A percentile compares a stretch with the other conserved stretches of the same genome.
Conservation (phyloP, 2,797 vertebrate species). For the Eupleurogrammus muticus region DNA sequence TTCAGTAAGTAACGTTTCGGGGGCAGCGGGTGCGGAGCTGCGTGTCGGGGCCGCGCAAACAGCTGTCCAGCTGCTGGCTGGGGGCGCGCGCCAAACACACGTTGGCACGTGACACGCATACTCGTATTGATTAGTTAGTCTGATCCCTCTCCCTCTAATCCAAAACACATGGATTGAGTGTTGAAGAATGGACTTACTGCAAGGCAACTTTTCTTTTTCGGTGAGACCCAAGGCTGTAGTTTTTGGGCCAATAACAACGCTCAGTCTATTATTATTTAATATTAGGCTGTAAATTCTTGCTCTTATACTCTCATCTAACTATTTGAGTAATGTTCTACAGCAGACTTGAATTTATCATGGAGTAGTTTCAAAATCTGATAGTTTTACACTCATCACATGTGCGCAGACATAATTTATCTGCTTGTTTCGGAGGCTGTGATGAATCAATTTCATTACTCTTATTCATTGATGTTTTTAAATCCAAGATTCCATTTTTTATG, state of each 20-base stretch:
- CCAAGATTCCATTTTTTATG: neutral
- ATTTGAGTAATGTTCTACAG: neutral
- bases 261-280: slow-evolving; percentile 1
- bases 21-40: slow-evolving; percentile 36
- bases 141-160: neutral
- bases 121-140: slow-evolving; percentile 1
- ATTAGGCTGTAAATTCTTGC: neutral
- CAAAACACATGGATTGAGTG: neutral
- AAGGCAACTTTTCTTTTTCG: neutral
- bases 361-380: neutral
- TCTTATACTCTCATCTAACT: neutral
- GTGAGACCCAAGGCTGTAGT: neutral
- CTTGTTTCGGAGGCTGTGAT: neutral
- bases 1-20: no score
- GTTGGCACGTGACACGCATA: slow-evolving; percentile 68
- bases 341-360: neutral
- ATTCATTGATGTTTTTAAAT: neutral
- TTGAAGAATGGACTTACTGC: neutral
- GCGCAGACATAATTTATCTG: neutral
- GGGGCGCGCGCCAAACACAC: slow-evolving; percentile 59
- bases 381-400: no score
- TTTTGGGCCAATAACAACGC: neutral
- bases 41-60: slow-evolving; percentile 74
- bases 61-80: slow-evolving; percentile 72
- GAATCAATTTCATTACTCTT: neutral